phyloP scores from a whole-genome alignment of 1,140 invertebrate genomes.

The Xylocopa sonorina region DNA sequence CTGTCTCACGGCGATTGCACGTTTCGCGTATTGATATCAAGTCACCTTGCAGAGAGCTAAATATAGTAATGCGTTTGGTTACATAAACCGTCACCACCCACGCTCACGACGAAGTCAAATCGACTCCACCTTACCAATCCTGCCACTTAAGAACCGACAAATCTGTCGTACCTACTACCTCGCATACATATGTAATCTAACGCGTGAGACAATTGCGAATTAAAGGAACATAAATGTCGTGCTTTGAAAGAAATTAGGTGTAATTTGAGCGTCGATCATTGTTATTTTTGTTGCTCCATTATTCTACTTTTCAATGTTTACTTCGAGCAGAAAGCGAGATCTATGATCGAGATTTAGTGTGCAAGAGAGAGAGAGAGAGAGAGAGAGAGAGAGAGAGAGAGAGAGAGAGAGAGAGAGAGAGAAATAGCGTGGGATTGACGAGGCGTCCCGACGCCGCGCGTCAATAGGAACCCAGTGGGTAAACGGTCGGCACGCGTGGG shows the following conservation, averaged over 20 bases:
- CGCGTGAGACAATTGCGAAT: too few relatives aligned
- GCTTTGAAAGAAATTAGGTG: too few relatives aligned
- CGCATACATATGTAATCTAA: too few relatives aligned
- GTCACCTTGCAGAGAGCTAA: neutral
- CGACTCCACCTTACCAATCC: slow-evolving; percentile 1
- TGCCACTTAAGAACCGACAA: neutral
- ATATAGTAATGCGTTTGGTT: neutral
- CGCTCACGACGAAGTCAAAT: neutral
- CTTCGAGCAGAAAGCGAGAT: neutral
- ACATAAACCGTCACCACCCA: neutral
- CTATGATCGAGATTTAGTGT: neutral
- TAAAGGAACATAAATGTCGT: too few relatives aligned
- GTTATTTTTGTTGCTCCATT: too few relatives aligned
- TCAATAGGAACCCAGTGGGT: slow-evolving; percentile 65
- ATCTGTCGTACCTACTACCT: neutral
- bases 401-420: neutral
- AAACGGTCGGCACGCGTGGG: slow-evolving; percentile 54
- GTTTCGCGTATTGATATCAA: neutral
- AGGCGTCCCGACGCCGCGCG: slow-evolving; percentile 63
- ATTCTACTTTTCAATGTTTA: neutral
- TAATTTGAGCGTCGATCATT: too few relatives aligned
- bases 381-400: slow-evolving; percentile 21
- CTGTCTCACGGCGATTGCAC: too few relatives aligned
- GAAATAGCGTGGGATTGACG: slow-evolving; percentile 45
- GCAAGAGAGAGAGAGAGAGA: neutral